Evolutionary conservation across 2,113 vertebrate genomes (phyloP).

Genomic region (Herpetotheres cachinnans): DNA sequence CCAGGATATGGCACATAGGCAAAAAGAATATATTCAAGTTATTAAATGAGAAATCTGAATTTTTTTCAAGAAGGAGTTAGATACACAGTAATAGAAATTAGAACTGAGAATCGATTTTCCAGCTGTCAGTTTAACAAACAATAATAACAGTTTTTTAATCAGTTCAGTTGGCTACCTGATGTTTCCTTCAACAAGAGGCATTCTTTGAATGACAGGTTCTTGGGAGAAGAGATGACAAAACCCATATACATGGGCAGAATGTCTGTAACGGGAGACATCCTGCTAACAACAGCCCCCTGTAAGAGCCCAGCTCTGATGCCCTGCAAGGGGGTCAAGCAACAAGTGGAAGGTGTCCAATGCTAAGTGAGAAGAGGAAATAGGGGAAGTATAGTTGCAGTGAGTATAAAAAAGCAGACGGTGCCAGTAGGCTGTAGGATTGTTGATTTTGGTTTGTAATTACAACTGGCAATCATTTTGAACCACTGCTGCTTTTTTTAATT

Average conservation of each 20-base stretch:
- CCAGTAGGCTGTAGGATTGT: neutral
- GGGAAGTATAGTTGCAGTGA: neutral
- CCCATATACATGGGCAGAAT: neutral
- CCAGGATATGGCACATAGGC: neutral
- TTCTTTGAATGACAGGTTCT: neutral
- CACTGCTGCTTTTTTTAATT: conserved; percentile 4
- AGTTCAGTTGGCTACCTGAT: neutral
- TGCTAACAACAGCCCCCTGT: neutral
- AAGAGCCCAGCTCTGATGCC: neutral
- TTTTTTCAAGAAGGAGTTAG: neutral
- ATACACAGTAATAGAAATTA: neutral
- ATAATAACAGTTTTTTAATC: neutral
- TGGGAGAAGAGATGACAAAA: neutral
- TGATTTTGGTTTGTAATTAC: conserved; percentile 39
- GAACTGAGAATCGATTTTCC: neutral
- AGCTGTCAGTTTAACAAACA: conserved; percentile 4
- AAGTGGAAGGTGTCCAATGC: neutral
- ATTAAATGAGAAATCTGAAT: conserved; percentile 4
- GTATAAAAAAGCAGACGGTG: neutral
- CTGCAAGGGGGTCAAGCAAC: neutral
- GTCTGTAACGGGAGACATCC: neutral
- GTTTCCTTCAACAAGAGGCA: neutral
- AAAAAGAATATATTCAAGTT: conserved; percentile 27
- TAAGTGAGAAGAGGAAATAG: neutral
- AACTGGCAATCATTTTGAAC: conserved; percentile 17